Evolutionary conservation across 1,140 invertebrate species (phyloP).

Genomic region (Mactra quadrangularis): DNA sequence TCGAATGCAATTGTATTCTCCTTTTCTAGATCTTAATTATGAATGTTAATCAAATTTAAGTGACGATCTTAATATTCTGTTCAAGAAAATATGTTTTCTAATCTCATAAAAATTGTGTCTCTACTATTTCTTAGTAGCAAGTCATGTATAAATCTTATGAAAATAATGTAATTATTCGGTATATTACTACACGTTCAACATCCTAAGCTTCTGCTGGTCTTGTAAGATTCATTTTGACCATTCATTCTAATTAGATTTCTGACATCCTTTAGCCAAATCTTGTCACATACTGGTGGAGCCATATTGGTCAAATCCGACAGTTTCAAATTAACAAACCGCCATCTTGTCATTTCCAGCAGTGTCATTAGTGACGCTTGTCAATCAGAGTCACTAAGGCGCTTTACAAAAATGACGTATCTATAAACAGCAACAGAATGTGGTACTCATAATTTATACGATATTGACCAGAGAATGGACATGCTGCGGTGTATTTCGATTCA

Average conservation of each 20-base stretch:
- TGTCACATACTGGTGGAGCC: conserved; percentile 32
- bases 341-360: conserved; percentile 54
- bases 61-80: no score
- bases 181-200: no score
- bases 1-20: no score
- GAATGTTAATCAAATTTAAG: no score
- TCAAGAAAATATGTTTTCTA: no score
- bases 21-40: no score
- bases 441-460: conserved; percentile 2
- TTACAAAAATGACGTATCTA: conserved; percentile 18
- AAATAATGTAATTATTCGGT: no score
- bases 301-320: conserved; percentile 45
- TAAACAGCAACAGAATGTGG: conserved; percentile 1
- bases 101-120: no score
- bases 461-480: neutral
- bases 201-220: no score
- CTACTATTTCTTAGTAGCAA: no score
- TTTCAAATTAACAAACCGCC: conserved; percentile 54
- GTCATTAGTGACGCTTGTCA: conserved; percentile 58
- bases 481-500: neutral
- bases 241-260: conserved; percentile 24
- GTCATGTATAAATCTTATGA: no score
- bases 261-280: conserved; percentile 14
- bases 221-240: no score
- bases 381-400: conserved; percentile 31